Evolutionary conservation across 2,797 vertebrate genomes (phyloP).

Genomic region (Aselliscus stoliczkanus): DNA sequence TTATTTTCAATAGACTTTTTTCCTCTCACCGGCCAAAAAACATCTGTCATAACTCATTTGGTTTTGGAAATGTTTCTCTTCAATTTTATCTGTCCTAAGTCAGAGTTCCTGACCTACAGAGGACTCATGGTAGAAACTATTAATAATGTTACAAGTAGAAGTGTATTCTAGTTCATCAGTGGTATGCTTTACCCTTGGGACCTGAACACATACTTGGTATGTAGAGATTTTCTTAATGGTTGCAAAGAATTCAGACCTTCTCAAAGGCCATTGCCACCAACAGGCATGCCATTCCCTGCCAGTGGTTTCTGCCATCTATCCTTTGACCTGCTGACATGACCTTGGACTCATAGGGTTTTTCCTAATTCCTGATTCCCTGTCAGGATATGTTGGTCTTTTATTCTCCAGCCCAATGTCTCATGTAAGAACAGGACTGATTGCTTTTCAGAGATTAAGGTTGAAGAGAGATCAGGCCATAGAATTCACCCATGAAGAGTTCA

Average conservation of each 20-base stretch:
- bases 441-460: constrained; percentile 52
- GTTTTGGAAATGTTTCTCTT: constrained; percentile 59
- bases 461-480: constrained; percentile 30
- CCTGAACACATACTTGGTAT: neutral
- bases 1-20: constrained; percentile 62
- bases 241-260: neutral
- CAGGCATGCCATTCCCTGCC: neutral
- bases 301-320: neutral
- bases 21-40: constrained; percentile 35
- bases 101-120: constrained; percentile 21
- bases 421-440: constrained; percentile 47
- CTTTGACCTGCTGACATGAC: neutral
- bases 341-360: constrained; percentile 39
- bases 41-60: constrained; percentile 42
- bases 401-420: constrained; percentile 2
- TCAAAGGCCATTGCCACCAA: neutral
- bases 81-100: constrained; percentile 18
- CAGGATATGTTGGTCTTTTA: constrained; percentile 37
- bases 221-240: neutral
- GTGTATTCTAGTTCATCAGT: neutral
- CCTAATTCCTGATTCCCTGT: constrained; percentile 24
- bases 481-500: constrained; percentile 49
- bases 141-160: neutral
- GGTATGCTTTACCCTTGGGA: neutral
- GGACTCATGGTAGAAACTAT: neutral